These are phyloP conservation scores for Enoplosus armatus DNA, from an alignment of 2,797 vertebrate genomes.

Conservation along the genomic window DNA sequence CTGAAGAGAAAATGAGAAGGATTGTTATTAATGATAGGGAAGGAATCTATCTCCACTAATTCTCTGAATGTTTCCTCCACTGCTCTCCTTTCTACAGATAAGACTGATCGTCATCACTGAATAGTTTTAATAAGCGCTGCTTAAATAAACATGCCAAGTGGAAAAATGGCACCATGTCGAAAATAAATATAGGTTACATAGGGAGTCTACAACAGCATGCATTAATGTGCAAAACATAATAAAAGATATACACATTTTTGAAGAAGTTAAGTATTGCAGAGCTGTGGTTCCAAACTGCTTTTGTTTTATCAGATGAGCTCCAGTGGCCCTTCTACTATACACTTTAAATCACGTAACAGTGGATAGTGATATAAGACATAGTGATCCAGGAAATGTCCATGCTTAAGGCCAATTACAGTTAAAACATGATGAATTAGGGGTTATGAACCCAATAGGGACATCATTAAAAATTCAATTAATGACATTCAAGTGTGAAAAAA, in stretches of 20 bases:
- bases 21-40: slow-evolving; percentile 85
- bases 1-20: slow-evolving; percentile 80
- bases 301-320: not conserved
- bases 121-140: slow-evolving; percentile 35
- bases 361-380: not conserved
- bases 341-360: not conserved
- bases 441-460: not conserved
- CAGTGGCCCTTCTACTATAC: not conserved
- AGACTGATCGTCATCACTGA: slow-evolving; percentile 68
- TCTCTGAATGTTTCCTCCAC: slow-evolving; percentile 73
- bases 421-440: not conserved
- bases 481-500: not conserved
- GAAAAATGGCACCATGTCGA: slow-evolving; percentile 22
- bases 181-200: slow-evolving; percentile 40
- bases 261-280: not conserved
- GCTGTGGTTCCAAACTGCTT: no score
- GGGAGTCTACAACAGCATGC: slow-evolving; percentile 7
- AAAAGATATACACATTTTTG: not conserved
- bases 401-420: not conserved
- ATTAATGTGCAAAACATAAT: slow-evolving; percentile 6
- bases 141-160: slow-evolving; percentile 61
- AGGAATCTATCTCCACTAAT: slow-evolving; percentile 75
- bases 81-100: slow-evolving; percentile 70
- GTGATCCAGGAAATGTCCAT: not conserved
- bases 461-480: slow-evolving; percentile 1